These are phyloP conservation scores for Rhingia rostrata DNA, from an alignment of 2,888 invertebrate species.

Conservation along the genomic window DNA sequence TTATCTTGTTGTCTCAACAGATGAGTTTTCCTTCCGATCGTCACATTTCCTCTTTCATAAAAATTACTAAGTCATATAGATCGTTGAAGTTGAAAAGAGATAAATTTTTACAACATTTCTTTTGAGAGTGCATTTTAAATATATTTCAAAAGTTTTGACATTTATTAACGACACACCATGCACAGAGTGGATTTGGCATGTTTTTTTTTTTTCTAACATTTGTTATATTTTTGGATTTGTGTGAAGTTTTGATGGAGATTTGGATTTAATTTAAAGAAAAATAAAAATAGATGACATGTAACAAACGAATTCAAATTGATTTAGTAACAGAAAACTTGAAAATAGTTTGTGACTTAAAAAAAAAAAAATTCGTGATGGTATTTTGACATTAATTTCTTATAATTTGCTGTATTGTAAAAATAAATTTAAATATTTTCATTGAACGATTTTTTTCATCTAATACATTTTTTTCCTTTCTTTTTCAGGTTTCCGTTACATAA, in stretches of 20 bases:
- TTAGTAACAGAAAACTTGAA: no score
- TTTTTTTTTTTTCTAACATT: neutral
- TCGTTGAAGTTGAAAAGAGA: constrained; percentile 2
- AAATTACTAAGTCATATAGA: constrained; percentile 7
- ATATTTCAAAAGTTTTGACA: constrained; percentile 24
- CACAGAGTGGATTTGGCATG: constrained; percentile 14
- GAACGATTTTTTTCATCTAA: neutral
- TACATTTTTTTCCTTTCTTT: constrained; percentile 8
- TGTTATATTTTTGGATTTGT: constrained; percentile 12
- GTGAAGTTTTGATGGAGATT: neutral
- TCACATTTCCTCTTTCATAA: constrained; percentile 27
- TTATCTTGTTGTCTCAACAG: constrained; percentile 20
- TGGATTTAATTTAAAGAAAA: no score
- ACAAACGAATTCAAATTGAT: no score
- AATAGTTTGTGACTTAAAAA: no score
- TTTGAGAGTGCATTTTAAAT: neutral
- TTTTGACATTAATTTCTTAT: neutral
- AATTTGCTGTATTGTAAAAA: no score
- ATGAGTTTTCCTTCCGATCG: constrained; percentile 40
- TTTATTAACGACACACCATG: constrained; percentile 9
- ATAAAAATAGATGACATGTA: no score
- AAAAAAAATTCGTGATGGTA: no score
- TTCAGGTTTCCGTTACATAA: constrained; percentile 52
- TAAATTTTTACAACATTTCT: neutral
- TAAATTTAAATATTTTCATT: neutral